Percentiles rank a stretch among this genome's conserved stretches.
phyloP scores from a whole-genome alignment of 2,888 invertebrate genomes.

The Lomographa bimaculata region DNA sequence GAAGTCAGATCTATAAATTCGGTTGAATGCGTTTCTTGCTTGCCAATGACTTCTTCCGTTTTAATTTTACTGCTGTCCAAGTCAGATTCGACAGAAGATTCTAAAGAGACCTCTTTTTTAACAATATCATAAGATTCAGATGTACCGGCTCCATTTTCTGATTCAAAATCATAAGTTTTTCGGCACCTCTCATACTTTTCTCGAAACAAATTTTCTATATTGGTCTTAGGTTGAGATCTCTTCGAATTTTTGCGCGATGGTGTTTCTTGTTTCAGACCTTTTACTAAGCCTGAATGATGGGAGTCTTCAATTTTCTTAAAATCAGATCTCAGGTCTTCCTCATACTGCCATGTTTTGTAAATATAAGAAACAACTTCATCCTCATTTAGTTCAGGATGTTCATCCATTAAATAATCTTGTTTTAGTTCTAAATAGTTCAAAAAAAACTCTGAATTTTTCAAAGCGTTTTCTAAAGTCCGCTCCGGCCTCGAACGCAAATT shows the following conservation, averaged over 20 bases:
- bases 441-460: conserved; percentile 70
- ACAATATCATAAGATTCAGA: conserved; percentile 1
- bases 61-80: conserved; percentile 1
- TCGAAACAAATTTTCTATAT: conserved; percentile 22
- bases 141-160: conserved; percentile 1
- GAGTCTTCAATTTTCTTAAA: conserved; percentile 48
- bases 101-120: not conserved
- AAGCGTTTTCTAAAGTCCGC: conserved; percentile 30
- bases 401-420: conserved; percentile 71
- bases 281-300: conserved; percentile 49
- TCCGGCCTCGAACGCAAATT: conserved; percentile 39
- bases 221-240: conserved; percentile 29
- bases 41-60: not conserved
- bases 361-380: conserved; percentile 71
- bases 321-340: conserved; percentile 60
- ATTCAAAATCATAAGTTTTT: conserved; percentile 10
- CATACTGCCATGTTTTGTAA: conserved; percentile 74
- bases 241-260: conserved; percentile 20
- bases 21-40: conserved; percentile 2
- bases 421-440: conserved; percentile 72
- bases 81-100: not conserved
- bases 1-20: conserved; percentile 4
- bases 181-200: conserved; percentile 18
- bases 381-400: conserved; percentile 73
- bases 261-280: conserved; percentile 39